phyloP scores from a whole-genome alignment of 2,113 vertebrate genomes.

The Laterallus jamaicensis region DNA sequence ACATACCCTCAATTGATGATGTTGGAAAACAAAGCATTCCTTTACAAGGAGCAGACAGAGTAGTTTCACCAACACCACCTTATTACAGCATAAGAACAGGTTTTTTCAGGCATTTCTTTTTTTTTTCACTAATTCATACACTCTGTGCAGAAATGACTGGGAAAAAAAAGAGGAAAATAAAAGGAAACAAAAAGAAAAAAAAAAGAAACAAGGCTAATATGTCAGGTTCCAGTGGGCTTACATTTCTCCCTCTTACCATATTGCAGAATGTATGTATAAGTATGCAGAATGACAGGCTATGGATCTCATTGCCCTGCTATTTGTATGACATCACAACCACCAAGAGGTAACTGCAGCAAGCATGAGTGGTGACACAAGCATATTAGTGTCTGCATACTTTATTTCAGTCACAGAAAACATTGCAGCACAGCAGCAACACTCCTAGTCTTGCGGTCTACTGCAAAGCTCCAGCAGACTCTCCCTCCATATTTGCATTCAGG shows the following conservation, averaged over 20 bases:
- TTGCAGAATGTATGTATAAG: not conserved
- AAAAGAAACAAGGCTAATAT: not conserved
- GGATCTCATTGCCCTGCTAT: not conserved
- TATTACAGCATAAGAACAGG: not conserved
- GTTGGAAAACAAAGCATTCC: constrained; percentile 15
- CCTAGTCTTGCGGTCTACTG: not conserved
- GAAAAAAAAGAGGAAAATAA: not conserved
- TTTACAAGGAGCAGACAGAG: not conserved
- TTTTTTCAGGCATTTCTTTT: not conserved
- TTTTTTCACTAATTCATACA: not conserved
- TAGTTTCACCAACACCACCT: not conserved
- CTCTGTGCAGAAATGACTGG: not conserved
- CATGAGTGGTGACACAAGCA: not conserved
- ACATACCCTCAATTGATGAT: constrained; percentile 10
- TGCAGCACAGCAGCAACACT: not conserved
- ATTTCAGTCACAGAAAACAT: not conserved
- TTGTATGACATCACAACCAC: not conserved
- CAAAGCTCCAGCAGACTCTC: not conserved
- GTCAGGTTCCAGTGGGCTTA: not conserved
- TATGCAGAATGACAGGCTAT: not conserved
- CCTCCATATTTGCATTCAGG: not conserved
- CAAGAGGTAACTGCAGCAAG: not conserved
- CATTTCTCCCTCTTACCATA: not conserved
- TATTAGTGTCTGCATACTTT: not conserved
- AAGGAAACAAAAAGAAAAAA: not conserved